These are phyloP conservation scores for Takifugu flavidus DNA, from an alignment of 2,113 vertebrate species.

Conservation along the genomic window DNA sequence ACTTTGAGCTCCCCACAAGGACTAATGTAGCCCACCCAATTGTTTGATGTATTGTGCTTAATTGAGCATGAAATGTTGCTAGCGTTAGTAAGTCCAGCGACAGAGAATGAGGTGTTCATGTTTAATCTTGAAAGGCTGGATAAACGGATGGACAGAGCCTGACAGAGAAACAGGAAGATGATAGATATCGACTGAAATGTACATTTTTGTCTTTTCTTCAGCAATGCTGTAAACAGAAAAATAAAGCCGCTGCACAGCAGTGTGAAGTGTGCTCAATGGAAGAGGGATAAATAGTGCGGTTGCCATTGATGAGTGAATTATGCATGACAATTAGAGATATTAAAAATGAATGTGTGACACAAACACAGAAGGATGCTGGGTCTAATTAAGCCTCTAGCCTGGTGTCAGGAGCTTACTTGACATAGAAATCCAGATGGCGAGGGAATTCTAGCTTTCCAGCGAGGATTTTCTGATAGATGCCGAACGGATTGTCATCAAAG, in stretches of 20 bases:
- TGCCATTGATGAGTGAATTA: no score
- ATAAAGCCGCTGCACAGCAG: no score
- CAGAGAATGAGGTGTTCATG: not conserved
- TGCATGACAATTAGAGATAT: not conserved
- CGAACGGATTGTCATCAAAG: slow-evolving; percentile 97
- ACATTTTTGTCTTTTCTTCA: no score
- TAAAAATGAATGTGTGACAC: not conserved
- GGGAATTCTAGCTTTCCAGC: slow-evolving; percentile 96
- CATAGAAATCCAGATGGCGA: slow-evolving; percentile 90
- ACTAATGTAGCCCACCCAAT: not conserved
- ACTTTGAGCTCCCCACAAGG: slow-evolving; percentile 2
- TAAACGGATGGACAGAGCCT: no score
- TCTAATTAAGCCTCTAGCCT: not conserved
- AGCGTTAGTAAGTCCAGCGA: not conserved
- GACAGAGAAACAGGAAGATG: no score
- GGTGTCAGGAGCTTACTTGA: slow-evolving; percentile 80
- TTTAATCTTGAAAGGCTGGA: no score
- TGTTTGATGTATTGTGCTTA: not conserved
- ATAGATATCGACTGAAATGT: no score
- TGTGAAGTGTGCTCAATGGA: not conserved
- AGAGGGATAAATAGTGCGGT: no score
- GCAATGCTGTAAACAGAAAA: no score
- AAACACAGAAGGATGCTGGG: not conserved
- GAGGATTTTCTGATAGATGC: slow-evolving; percentile 97
- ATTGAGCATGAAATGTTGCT: not conserved